These are phyloP conservation scores for Pyxicephalus adspersus DNA, from an alignment of 2,113 vertebrate genomes.

Conservation along the genomic window DNA sequence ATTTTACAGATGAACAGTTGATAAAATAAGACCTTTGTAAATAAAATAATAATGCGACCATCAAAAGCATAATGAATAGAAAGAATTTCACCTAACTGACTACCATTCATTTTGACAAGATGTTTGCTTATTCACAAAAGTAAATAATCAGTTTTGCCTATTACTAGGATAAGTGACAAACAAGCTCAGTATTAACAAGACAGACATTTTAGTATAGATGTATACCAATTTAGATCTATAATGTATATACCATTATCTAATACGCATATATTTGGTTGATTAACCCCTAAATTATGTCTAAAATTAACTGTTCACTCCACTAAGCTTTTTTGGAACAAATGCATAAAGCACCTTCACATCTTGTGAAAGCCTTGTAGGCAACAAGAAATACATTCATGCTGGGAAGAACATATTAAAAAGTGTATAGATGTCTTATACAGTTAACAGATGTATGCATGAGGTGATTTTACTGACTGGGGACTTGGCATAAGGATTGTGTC, in stretches of 20 bases:
- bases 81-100: too few species aligned
- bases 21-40: too few species aligned
- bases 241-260: neutral
- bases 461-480: constrained; percentile 31
- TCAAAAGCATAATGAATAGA: too few species aligned
- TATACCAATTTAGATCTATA: too few species aligned
- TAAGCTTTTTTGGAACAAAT: neutral
- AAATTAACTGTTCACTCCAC: neutral
- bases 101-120: too few species aligned
- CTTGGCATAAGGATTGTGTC: constrained; percentile 38
- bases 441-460: constrained; percentile 36
- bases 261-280: neutral
- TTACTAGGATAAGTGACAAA: too few species aligned
- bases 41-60: too few species aligned
- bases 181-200: too few species aligned
- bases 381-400: constrained; percentile 38
- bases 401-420: constrained; percentile 9
- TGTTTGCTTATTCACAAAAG: too few species aligned
- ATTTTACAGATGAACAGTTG: too few species aligned
- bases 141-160: too few species aligned
- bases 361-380: neutral
- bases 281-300: neutral
- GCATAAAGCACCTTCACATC: constrained; percentile 23
- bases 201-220: too few species aligned
- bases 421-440: constrained; percentile 10